Evolutionary conservation across 2,888 invertebrate species (phyloP), one percentile per base, ranked within the genome.

Genomic region (Spatulosminthurus flaviceps): DNA sequence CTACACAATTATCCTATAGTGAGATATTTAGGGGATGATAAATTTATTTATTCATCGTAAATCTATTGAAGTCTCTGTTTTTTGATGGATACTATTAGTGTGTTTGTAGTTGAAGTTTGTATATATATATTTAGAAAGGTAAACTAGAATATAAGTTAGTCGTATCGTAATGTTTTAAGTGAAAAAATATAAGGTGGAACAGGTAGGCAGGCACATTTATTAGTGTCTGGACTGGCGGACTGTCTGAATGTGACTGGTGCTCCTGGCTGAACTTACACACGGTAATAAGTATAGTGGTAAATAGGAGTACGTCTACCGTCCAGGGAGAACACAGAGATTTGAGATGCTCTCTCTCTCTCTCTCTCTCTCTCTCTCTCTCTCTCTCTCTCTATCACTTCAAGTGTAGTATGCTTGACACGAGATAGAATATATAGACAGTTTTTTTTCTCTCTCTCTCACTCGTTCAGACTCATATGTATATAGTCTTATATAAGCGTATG

Each of bases 241-340:
- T 70, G 70, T 70, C 70, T 70, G 70, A 70, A 34, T 70, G 70
- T 70, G 70, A 70, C 70, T 70, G 64, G 64, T 2, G 64, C 64
- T 22, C 11, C 16, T 22, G 21, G 22, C 64, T 22, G 4, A 64
- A 1, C 64, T 24, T 64, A 26, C 64, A 64, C 11, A 64, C 64
- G 5, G 34, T 34, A 34, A 34, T n/a, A n/a, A 34, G 34, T 34
- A 34, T 34, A 34, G 34, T 34, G 9, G 34, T 4, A 34, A 34
- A 34, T 34, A 34, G 5, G 34, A 7, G 34, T 34, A 9, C 9
- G 34, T 34, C 5, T 9, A 34, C 4, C 64, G 64, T 64, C 64
- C 64, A 51, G 51, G 51, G 51, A 51, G 51, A 51, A 51, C 51
- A n/a, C n/a, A 51, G 51, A 51, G 51, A 51, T 51, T 51, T 51